These are phyloP conservation scores for Lycopodina hypogea DNA, from an alignment of 37 sponge, comb jelly and placozoan genomes.

Conservation along the genomic window DNA sequence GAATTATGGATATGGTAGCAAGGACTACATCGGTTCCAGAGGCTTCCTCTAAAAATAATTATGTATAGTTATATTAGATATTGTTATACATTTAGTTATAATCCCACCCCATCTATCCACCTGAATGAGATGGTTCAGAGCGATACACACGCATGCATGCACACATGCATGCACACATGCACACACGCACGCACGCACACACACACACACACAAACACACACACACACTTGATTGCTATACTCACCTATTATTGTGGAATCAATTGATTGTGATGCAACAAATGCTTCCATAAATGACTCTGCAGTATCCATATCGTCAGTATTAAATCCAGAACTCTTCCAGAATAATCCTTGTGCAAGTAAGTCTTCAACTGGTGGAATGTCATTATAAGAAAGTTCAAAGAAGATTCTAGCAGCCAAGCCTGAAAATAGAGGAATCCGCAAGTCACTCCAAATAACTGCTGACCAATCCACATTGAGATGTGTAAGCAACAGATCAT, in stretches of 20 bases:
- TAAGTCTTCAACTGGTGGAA: constrained; percentile 11
- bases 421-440: constrained; percentile 25
- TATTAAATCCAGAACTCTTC: constrained; percentile 16
- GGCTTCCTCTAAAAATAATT: too few relatives aligned
- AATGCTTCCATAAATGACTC: constrained; percentile 5
- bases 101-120: too few relatives aligned
- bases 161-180: too few relatives aligned
- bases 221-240: too few relatives aligned
- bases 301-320: constrained; percentile 15
- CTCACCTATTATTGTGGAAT: neutral
- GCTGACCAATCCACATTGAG: constrained; percentile 19
- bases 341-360: constrained; percentile 22
- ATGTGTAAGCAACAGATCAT: neutral
- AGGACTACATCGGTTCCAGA: too few relatives aligned
- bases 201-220: too few relatives aligned
- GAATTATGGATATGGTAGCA: too few relatives aligned
- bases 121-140: too few relatives aligned
- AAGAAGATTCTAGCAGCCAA: constrained; percentile 40
- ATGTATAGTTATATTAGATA: too few relatives aligned
- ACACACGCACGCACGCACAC: too few relatives aligned
- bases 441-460: constrained; percentile 11
- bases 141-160: too few relatives aligned
- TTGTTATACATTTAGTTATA: too few relatives aligned
- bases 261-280: constrained; percentile 17
- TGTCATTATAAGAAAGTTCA: neutral